These are phyloP conservation scores for Cyanoramphus novaezelandiae DNA, from an alignment of 2,113 vertebrate species.

Conservation along the genomic window DNA sequence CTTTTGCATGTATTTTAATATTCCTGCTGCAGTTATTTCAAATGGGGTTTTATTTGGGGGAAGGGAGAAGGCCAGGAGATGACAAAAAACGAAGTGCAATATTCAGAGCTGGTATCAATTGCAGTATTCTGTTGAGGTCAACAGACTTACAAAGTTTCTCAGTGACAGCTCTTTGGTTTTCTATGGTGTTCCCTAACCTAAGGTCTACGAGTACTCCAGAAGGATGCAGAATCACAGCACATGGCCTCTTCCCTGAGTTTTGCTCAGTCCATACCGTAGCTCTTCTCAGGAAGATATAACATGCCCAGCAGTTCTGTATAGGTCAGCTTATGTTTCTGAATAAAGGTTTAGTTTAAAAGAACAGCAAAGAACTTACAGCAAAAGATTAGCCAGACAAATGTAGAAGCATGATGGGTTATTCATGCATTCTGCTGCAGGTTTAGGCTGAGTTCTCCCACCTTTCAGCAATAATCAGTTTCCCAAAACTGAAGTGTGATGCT, in stretches of 20 bases:
- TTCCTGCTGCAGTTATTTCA: not conserved
- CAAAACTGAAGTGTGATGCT: not conserved
- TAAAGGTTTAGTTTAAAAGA: not conserved
- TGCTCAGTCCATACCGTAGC: not conserved
- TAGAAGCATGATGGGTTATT: not conserved
- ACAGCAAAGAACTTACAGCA: not conserved
- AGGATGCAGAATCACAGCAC: not conserved
- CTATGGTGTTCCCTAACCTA: not conserved
- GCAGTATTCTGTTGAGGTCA: not conserved
- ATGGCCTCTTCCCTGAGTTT: not conserved
- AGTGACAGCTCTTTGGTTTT: not conserved
- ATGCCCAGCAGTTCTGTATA: not conserved
- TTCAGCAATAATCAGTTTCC: not conserved
- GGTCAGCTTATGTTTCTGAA: not conserved
- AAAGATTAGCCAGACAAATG: not conserved
- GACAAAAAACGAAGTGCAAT: not conserved
- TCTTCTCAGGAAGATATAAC: not conserved
- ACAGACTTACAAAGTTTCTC: not conserved
- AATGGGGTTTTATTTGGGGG: not conserved
- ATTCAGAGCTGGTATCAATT: not conserved
- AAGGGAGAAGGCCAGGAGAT: too few relatives aligned
- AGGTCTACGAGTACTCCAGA: not conserved
- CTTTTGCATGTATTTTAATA: too few relatives aligned
- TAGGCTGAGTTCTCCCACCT: not conserved
- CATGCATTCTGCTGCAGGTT: not conserved